Evolutionary conservation across 2,113 vertebrate genomes (phyloP).

Genomic region (Zapus hudsonius): DNA sequence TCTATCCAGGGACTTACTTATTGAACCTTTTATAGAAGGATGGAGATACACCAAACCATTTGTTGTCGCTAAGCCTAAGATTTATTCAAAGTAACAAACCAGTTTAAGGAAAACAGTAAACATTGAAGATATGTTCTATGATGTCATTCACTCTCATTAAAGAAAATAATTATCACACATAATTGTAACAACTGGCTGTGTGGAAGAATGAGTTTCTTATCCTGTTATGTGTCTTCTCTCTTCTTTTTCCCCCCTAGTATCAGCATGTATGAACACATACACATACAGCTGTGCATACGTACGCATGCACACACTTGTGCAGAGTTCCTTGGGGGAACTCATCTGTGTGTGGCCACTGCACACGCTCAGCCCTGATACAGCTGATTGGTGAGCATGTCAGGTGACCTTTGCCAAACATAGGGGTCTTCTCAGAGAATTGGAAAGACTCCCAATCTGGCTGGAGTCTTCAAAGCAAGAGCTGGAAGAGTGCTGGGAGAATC

Average conservation of each 20-base stretch:
- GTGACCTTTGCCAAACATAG: fast-evolving
- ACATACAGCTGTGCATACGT: fast-evolving
- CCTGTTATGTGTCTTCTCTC: not conserved
- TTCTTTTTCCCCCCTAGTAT: not conserved
- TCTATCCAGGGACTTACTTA: not conserved
- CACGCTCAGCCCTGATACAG: not conserved
- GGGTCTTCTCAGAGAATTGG: too few relatives aligned
- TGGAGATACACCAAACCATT: not conserved
- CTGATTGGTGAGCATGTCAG: not conserved
- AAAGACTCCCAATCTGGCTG: fast-evolving
- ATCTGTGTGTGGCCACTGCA: too few relatives aligned
- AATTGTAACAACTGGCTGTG: not conserved
- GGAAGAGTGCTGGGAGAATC: fast-evolving
- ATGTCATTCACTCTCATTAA: not conserved
- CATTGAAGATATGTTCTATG: not conserved
- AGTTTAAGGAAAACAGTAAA: not conserved
- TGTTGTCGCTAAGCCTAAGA: not conserved
- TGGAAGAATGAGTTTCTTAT: not conserved
- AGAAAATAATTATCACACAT: not conserved
- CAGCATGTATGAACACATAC: fast-evolving
- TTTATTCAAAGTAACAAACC: not conserved
- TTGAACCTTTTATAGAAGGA: not conserved
- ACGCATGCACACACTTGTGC: too few relatives aligned
- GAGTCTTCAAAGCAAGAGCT: not conserved
- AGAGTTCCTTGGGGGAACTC: too few relatives aligned